Conservation (phyloP, 2,888 invertebrate genomes). For the Aporophyla lueneburgensis region DNA sequence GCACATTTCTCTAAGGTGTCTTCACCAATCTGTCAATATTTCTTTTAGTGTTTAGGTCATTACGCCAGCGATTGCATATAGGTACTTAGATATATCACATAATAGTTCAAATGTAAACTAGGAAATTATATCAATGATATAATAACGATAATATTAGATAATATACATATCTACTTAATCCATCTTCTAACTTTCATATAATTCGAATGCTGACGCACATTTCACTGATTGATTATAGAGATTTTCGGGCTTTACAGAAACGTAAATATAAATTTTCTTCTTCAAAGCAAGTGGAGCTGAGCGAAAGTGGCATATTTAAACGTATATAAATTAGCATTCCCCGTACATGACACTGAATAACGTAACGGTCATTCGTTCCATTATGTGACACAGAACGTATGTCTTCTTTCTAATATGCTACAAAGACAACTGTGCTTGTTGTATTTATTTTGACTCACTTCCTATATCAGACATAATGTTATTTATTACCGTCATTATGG, state of each 20-base stretch:
- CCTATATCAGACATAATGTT: not conserved
- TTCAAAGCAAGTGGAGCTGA: slow-evolving; percentile 24
- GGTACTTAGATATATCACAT: not conserved
- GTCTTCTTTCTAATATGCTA: slow-evolving; percentile 55
- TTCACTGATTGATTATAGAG: slow-evolving; percentile 35
- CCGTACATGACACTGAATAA: slow-evolving; percentile 67
- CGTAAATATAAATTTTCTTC: slow-evolving; percentile 21
- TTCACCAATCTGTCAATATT: not conserved
- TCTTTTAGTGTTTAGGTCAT: not conserved
- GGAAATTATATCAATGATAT: slow-evolving; percentile 36
- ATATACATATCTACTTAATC: slow-evolving; percentile 27
- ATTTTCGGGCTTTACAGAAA: slow-evolving; percentile 46
- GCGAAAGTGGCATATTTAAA: slow-evolving; percentile 72
- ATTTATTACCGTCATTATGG: not conserved
- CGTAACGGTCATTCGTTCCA: slow-evolving; percentile 73
- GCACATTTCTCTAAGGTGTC: not conserved
- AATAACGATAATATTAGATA: slow-evolving; percentile 38
- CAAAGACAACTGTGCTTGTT: slow-evolving; percentile 31
- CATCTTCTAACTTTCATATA: slow-evolving; percentile 54
- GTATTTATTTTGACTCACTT: slow-evolving; percentile 9
- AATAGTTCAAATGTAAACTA: slow-evolving; percentile 5
- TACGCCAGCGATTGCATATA: not conserved
- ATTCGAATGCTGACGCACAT: slow-evolving; percentile 47
- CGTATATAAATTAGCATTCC: slow-evolving; percentile 72
- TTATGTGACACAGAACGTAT: slow-evolving; percentile 62